Percentiles rank a stretch among this genome's conserved stretches.
These are phyloP conservation scores for Tipula confusa DNA, from an alignment of 2,888 invertebrate species.

Conservation along the genomic window DNA sequence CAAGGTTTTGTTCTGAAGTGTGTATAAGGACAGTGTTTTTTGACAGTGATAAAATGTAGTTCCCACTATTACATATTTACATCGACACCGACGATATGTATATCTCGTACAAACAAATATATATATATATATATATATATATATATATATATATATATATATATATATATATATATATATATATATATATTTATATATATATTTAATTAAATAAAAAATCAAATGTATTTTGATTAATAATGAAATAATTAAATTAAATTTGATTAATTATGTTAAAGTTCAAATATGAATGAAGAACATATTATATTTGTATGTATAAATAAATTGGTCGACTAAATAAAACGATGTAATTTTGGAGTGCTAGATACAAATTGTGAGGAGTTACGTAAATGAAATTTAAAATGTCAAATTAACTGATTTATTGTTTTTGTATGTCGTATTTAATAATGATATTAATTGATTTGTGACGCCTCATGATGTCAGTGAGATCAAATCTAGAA, in stretches of 20 bases:
- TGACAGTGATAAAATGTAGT: too few species aligned
- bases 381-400: background rate
- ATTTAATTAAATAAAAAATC: background rate
- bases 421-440: background rate
- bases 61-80: too few species aligned
- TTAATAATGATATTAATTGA: background rate
- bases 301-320: background rate
- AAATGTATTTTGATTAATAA: slow-evolving; percentile 6
- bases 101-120: too few species aligned
- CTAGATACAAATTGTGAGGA: background rate
- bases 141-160: too few species aligned
- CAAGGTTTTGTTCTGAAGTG: too few species aligned
- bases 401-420: background rate
- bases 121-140: too few species aligned
- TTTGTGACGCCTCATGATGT: too few species aligned
- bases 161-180: too few species aligned
- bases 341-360: background rate
- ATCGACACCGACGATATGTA: too few species aligned
- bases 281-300: background rate
- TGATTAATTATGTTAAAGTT: slow-evolving; percentile 9
- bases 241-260: slow-evolving; percentile 12
- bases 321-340: background rate
- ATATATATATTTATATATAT: background rate
- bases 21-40: too few species aligned
- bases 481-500: too few species aligned